Evolutionary conservation across 2,797 vertebrate genomes (phyloP), one percentile per base, ranked within the genome.

Genomic region (Linurgus olivaceus): DNA sequence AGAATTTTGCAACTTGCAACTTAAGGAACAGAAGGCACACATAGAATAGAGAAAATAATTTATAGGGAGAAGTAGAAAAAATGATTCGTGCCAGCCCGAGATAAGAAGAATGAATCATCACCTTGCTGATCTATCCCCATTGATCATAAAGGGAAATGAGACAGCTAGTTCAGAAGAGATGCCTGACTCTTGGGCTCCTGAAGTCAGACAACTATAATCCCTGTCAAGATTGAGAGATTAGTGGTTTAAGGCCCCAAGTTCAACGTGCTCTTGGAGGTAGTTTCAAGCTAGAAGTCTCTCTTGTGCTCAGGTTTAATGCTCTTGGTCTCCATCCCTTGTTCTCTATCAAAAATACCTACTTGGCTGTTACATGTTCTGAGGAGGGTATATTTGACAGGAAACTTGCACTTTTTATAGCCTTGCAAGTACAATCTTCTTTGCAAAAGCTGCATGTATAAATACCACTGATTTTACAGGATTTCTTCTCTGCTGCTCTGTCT

Each of bases 61-160:
- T 82, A 51, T 33, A 75, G 2, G 4, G 48, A 63, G 40, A 85
- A 87, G 35, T 33, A 26, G 48, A 82, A 91, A 79, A 59, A 76
- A 76, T 93, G 59, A 94, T 94, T 95, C 89, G 82, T 91, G 59
- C 57, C 38, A 59, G 45, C 47, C 18, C 0, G 0, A 94, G 93
- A 79, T 94, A 96, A 89, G 67, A 91, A 81, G 78, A 85, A 95
- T 96, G 91, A 96, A 95, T 93, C 87, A 91, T 89, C 87, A 91
- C 75, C 81, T 92, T 74, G 59, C 67, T 85, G 87, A 91, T 96
- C 45, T 94, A 50, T 85, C 63, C 54, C 48, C 84, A 96, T 92
- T 91, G 95, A 96, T 96, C 94, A 96, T 94, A 91, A 91, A 93
- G 55, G 81, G 37, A 95, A 96, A 95, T 95, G 81, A 96, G 95